Evolutionary conservation across 2,797 vertebrate species (phyloP), one percentile per base, ranked within the genome.

Genomic region (Poecilia gillii): DNA sequence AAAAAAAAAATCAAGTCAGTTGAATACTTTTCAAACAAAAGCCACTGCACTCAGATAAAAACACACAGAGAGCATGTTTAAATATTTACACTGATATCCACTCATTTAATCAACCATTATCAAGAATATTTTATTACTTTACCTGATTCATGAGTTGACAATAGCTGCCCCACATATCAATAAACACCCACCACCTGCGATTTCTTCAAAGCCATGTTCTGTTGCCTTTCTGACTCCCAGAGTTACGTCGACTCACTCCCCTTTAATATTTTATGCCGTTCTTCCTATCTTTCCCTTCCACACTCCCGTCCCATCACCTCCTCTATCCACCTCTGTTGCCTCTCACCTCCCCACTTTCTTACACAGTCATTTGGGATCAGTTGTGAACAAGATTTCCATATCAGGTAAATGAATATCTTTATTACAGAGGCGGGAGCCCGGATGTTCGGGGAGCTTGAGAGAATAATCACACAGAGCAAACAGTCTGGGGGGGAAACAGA

Each of bases 351-450:
- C 78, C 14, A 51, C 72, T 80, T 84, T 81, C 80, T 84, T 85
- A 86, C 70, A 28, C 81, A 91, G 91, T 94, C 91, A 94, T 91
- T 94, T 91, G 91, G 91, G 89, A 94, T 90, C 84, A 70, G 88
- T 85, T 71, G 45, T 79, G 91, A 95, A 93, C 91, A 94, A 91
- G 91, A 94, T 90, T 91, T 94, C 94, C 93, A 92, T 94, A 94
- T 95, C 90, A 90, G 92, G 90, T 93, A 93, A 94, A 93, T 95
- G 87, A 94, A 94, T 95, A 94, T 95, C 91, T 94, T 93, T 92
- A 94, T 94, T 90, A 88, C 88, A 73, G 84, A 83, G 87, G 90
- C 84, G 90, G 89, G 83, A 91, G 83, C 59, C 47, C 1, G 84
- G 87, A 91, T 88, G 90, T 88, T 90, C 51, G 0, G 90, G 89